These are phyloP conservation scores for Agrotis puta DNA, from an alignment of 2,888 invertebrate species.

Conservation along the genomic window DNA sequence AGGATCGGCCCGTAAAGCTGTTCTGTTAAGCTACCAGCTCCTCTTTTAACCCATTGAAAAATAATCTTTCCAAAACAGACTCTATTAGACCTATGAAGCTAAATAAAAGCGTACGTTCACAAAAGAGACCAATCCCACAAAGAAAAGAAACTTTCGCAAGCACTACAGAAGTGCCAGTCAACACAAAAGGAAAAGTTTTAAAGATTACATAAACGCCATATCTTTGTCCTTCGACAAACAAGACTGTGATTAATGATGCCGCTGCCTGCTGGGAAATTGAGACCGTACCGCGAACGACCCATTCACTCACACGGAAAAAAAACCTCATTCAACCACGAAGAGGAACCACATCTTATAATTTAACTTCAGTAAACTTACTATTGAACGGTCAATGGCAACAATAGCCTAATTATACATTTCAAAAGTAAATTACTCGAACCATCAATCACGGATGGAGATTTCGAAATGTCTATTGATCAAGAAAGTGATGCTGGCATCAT, in stretches of 20 bases:
- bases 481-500: conserved; percentile 31
- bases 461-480: conserved; percentile 61
- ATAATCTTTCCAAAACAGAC: not conserved
- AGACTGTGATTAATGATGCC: conserved; percentile 83
- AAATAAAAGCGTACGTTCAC: conserved; percentile 14
- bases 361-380: conserved; percentile 74
- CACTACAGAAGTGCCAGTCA: conserved; percentile 29
- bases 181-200: conserved; percentile 58
- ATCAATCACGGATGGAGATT: conserved; percentile 78
- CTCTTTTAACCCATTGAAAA: not conserved
- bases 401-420: conserved; percentile 84
- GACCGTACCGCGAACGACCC: conserved; percentile 69
- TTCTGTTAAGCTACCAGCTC: no score
- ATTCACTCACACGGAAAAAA: conserved; percentile 76
- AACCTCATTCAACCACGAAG: conserved; percentile 69
- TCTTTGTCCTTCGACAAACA: conserved; percentile 82
- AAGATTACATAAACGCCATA: conserved; percentile 71
- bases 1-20: no score
- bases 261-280: conserved; percentile 78
- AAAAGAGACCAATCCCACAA: conserved; percentile 26
- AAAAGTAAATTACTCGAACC: conserved; percentile 78
- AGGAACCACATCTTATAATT: conserved; percentile 70
- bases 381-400: conserved; percentile 78
- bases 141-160: conserved; percentile 53
- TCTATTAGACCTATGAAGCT: not conserved